These are phyloP conservation scores for Synodontis membranacea DNA, from an alignment of 2,113 vertebrate genomes.

Conservation along the genomic window DNA sequence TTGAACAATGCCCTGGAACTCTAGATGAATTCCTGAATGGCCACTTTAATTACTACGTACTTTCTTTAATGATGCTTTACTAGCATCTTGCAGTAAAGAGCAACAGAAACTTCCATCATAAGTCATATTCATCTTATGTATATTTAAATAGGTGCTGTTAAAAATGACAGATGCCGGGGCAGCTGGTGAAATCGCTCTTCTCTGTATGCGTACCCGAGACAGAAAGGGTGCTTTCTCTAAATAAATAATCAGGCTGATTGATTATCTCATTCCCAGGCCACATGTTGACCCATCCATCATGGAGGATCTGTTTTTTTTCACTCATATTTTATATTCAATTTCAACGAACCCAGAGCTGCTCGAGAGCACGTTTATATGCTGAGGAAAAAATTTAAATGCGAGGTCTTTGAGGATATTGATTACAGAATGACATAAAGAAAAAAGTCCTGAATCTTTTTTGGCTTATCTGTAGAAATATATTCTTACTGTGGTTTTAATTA, in stretches of 20 bases:
- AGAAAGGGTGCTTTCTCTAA: slow-evolving; percentile 34
- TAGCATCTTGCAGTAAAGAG: not conserved
- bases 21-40: not conserved
- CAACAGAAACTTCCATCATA: not conserved
- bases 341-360: slow-evolving; percentile 11
- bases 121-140: slow-evolving; percentile 11
- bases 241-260: slow-evolving; percentile 51
- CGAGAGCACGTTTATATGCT: slow-evolving; percentile 17
- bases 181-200: slow-evolving; percentile 20
- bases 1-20: not conserved
- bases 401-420: slow-evolving; percentile 47
- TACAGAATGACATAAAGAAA: slow-evolving; percentile 1
- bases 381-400: slow-evolving; percentile 11
- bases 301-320: slow-evolving; percentile 5
- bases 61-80: not conserved
- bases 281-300: slow-evolving; percentile 50
- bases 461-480: slow-evolving; percentile 47
- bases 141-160: slow-evolving; percentile 9
- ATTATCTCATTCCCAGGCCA: slow-evolving; percentile 37
- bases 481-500: slow-evolving; percentile 55
- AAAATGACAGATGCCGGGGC: slow-evolving; percentile 18
- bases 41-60: not conserved
- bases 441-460: not conserved
- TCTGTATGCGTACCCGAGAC: not conserved
- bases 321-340: slow-evolving; percentile 39